These are phyloP conservation scores for Patella ulyssiponensis DNA, from an alignment of 2,888 invertebrate genomes.

Conservation along the genomic window DNA sequence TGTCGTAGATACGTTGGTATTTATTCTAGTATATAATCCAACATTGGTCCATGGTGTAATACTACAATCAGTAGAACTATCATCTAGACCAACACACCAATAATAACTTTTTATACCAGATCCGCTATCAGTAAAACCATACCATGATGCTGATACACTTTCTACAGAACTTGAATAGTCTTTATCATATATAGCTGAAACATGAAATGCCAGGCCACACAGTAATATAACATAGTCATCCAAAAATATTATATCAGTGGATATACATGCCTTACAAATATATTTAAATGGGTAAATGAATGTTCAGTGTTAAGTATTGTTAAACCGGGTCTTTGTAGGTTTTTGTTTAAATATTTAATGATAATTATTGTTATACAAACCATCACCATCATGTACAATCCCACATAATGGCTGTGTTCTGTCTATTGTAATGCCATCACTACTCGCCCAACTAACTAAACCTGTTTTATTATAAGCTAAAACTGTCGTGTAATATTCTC, in stretches of 20 bases:
- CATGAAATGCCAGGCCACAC: too few relatives aligned
- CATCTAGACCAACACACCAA: constrained; percentile 20
- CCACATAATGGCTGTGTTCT: constrained; percentile 17
- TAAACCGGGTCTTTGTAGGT: too few relatives aligned
- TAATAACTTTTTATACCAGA: constrained; percentile 14
- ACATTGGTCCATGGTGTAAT: neutral
- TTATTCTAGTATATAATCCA: constrained; percentile 4
- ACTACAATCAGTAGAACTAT: constrained; percentile 5
- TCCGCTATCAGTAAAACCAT: constrained; percentile 21
- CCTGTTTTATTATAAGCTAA: constrained; percentile 15
- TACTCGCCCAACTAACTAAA: constrained; percentile 18
- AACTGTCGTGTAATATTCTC: constrained; percentile 24
- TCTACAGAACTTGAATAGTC: neutral
- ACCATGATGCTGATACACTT: constrained; percentile 5
- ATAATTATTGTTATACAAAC: constrained; percentile 10
- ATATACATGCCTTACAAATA: too few relatives aligned
- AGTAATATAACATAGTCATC: too few relatives aligned
- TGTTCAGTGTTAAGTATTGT: too few relatives aligned
- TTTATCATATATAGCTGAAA: neutral
- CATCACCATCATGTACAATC: constrained; percentile 25
- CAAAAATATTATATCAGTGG: too few relatives aligned
- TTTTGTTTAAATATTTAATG: too few relatives aligned
- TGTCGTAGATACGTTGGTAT: neutral
- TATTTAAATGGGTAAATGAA: too few relatives aligned
- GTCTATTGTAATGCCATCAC: constrained; percentile 31